Evolutionary conservation across 1,140 invertebrate species (phyloP).

Genomic region (Nautilus pompilius): DNA sequence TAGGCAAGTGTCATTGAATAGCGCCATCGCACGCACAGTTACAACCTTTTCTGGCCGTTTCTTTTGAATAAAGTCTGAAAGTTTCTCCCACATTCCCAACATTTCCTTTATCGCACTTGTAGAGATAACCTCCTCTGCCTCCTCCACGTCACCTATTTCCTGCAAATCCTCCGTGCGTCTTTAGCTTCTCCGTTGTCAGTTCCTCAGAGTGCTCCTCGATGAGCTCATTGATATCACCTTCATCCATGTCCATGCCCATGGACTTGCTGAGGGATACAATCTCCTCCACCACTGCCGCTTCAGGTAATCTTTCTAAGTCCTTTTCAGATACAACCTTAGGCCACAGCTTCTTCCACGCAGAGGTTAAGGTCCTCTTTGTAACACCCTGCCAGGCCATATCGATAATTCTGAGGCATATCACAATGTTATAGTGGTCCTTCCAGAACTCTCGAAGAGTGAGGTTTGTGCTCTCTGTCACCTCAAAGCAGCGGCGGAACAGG

Average conservation of each 20-base stretch:
- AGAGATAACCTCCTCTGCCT: too few relatives aligned
- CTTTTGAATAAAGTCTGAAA: too few relatives aligned
- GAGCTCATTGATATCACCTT: not conserved
- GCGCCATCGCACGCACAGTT: too few relatives aligned
- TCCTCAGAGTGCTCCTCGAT: not conserved
- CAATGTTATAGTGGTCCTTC: not conserved
- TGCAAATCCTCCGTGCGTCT: too few relatives aligned
- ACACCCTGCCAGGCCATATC: not conserved
- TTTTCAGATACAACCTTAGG: not conserved
- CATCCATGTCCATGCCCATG: not conserved
- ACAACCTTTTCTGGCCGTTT: too few relatives aligned
- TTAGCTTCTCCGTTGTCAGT: not conserved
- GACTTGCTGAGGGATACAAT: not conserved
- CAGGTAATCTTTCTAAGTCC: not conserved
- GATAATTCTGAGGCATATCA: not conserved
- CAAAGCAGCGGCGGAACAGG: not conserved
- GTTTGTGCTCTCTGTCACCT: not conserved
- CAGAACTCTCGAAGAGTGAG: not conserved
- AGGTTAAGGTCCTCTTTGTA: not conserved
- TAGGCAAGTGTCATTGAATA: too few relatives aligned
- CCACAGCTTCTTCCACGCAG: not conserved
- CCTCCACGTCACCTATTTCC: too few relatives aligned
- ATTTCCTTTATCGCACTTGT: too few relatives aligned
- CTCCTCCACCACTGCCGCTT: not conserved
- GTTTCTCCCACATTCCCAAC: too few relatives aligned